Percentiles rank a stretch among this genome's conserved stretches.
phyloP scores from a whole-genome alignment of 2,113 vertebrate species.

The Sylvilagus bachmani region DNA sequence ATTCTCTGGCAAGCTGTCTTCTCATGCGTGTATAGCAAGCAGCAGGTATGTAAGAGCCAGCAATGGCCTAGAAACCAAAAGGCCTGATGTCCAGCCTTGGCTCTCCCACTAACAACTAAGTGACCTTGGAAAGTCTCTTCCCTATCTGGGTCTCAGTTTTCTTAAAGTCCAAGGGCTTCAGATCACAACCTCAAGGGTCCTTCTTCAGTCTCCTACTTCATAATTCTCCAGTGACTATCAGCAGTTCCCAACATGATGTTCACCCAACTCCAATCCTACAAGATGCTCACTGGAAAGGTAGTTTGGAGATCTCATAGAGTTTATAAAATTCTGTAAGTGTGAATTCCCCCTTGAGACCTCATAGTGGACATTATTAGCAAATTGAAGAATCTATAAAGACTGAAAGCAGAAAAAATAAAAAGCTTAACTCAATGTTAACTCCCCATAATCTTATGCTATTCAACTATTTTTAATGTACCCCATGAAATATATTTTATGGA shows the following conservation, averaged over 20 bases:
- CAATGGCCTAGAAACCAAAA: neutral
- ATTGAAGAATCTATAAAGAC: neutral
- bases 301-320: neutral
- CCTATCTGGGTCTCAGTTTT: neutral
- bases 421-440: neutral
- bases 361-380: neutral
- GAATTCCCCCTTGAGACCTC: neutral
- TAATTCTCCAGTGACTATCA: neutral
- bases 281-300: neutral
- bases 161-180: neutral
- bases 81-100: neutral
- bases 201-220: neutral
- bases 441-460: neutral
- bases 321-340: neutral
- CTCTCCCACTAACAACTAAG: neutral
- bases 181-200: neutral
- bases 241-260: neutral
- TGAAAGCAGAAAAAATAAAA: neutral
- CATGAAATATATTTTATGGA: neutral
- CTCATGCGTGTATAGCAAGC: neutral
- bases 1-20: neutral
- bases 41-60: neutral
- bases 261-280: neutral
- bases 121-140: neutral
- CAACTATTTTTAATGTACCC: neutral